phyloP scores from a whole-genome alignment of 2,113 vertebrate genomes.

The Ameiurus melas region DNA sequence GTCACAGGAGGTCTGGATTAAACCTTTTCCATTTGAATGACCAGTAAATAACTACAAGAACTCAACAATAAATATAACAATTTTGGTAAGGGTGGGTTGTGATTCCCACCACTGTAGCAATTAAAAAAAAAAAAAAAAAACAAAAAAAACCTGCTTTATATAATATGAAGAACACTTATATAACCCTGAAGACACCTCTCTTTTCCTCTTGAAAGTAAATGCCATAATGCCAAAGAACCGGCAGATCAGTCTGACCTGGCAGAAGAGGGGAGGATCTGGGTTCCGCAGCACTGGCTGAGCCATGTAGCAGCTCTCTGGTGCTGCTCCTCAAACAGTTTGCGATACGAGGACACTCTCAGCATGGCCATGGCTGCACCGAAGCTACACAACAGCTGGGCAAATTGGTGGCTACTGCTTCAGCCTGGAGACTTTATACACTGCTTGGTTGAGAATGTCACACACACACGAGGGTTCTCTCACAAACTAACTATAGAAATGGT shows the following conservation, averaged over 20 bases:
- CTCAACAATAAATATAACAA: not conserved
- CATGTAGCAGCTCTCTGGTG: constrained; percentile 54
- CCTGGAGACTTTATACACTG: constrained; percentile 60
- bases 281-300: constrained; percentile 52
- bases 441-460: constrained; percentile 64
- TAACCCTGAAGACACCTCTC: no score
- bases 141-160: not conserved
- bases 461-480: constrained; percentile 59
- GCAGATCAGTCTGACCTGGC: constrained; percentile 64
- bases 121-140: not conserved
- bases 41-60: not conserved
- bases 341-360: constrained; percentile 75
- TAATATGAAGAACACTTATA: not conserved
- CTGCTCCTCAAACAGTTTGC: constrained; percentile 67
- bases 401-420: constrained; percentile 37
- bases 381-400: constrained; percentile 19
- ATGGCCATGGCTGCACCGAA: constrained; percentile 60
- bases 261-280: constrained; percentile 47
- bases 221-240: not conserved
- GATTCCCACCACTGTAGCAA: not conserved
- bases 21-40: not conserved
- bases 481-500: constrained; percentile 59
- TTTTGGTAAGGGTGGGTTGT: not conserved
- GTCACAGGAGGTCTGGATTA: not conserved
- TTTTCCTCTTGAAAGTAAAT: not conserved